These are phyloP conservation scores for Palythoa grandiflora DNA, from an alignment of 92 coral and sea anemone genomes.

Conservation along the genomic window DNA sequence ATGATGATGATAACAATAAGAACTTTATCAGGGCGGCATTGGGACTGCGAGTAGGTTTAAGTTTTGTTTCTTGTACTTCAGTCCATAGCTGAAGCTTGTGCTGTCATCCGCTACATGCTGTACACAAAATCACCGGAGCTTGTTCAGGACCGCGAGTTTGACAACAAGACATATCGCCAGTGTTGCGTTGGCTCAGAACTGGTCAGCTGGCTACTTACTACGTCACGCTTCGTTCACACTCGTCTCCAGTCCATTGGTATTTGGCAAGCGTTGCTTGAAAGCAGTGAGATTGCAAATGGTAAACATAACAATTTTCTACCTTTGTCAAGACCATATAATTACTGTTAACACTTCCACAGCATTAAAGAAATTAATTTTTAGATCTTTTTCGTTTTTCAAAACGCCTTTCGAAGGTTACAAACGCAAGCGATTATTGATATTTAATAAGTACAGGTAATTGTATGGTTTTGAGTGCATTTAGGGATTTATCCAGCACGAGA, in stretches of 20 bases:
- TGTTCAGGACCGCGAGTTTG: constrained; percentile 63
- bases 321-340: too few relatives aligned
- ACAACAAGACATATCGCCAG: constrained; percentile 44
- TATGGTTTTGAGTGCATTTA: too few relatives aligned
- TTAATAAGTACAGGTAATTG: too few relatives aligned
- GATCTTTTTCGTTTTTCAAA: too few relatives aligned
- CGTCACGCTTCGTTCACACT: constrained; percentile 75
- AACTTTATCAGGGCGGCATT: too few relatives aligned
- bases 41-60: too few relatives aligned
- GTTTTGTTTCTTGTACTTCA: neutral
- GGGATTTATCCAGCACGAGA: too few relatives aligned
- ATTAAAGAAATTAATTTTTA: too few relatives aligned
- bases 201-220: constrained; percentile 70
- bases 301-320: neutral
- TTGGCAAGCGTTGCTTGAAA: constrained; percentile 86
- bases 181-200: constrained; percentile 83
- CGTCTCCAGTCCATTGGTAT: constrained; percentile 76
- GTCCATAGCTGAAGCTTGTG: constrained; percentile 59
- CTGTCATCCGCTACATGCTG: constrained; percentile 57
- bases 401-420: too few relatives aligned
- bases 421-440: too few relatives aligned
- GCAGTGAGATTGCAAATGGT: constrained; percentile 75
- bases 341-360: too few relatives aligned
- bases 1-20: too few relatives aligned
- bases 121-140: constrained; percentile 63